phyloP scores from a whole-genome alignment of 2,113 vertebrate species.

The Micronycteris hirsuta region DNA sequence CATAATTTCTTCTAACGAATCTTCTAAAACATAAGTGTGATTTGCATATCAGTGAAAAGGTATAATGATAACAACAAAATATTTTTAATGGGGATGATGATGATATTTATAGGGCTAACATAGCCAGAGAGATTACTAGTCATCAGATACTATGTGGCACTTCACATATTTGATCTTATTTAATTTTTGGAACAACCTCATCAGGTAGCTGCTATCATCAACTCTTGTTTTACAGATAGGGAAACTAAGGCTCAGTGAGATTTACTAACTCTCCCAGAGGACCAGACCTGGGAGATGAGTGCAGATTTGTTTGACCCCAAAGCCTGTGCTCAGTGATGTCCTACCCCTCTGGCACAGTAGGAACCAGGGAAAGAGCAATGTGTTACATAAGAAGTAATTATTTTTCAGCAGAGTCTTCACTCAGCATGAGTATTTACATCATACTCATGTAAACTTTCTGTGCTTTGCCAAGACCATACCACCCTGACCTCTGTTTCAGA shows the following conservation, averaged over 20 bases:
- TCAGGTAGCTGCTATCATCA: neutral
- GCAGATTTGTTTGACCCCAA: neutral
- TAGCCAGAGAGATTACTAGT: neutral
- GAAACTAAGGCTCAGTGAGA: neutral
- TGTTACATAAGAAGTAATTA: neutral
- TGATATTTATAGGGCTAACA: neutral
- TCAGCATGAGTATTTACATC: neutral
- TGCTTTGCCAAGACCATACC: neutral
- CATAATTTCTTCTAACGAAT: neutral
- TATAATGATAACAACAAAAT: neutral
- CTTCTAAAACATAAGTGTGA: neutral
- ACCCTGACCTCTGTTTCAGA: neutral
- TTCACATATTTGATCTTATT: neutral
- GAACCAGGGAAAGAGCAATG: neutral
- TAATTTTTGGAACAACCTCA: neutral
- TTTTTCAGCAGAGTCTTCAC: neutral
- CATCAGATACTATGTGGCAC: neutral
- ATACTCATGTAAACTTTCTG: neutral
- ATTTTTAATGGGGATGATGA: neutral
- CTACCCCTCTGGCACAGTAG: neutral
- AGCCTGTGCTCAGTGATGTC: neutral
- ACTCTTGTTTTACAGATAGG: neutral
- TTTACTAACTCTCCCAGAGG: neutral
- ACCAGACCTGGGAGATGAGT: neutral
- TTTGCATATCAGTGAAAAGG: neutral